phyloP scores from a whole-genome alignment of 2,797 vertebrate genomes.

The Falco columbarius region DNA sequence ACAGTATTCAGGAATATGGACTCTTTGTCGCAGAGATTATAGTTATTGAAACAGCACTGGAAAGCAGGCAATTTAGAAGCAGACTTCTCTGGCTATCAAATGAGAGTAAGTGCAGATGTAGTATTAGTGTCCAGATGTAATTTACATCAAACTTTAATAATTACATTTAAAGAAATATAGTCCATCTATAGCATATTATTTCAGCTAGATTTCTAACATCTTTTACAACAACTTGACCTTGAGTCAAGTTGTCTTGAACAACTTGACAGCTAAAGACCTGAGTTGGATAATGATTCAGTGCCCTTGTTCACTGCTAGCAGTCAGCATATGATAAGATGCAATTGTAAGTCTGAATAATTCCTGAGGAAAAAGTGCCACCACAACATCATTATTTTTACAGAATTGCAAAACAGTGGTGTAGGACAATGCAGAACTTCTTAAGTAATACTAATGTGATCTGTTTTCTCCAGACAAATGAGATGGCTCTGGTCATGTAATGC shows the following conservation, averaged over 20 bases:
- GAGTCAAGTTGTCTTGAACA: background rate
- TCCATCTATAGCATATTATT: background rate
- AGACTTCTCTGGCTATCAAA: background rate
- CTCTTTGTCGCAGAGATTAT: background rate
- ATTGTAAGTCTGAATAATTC: background rate
- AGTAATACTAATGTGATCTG: background rate
- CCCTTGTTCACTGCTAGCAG: background rate
- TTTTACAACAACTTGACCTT: background rate
- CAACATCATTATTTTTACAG: background rate
- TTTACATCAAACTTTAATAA: background rate
- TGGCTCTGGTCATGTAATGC: background rate
- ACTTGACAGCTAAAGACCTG: background rate
- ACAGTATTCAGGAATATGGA: background rate
- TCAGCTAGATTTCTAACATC: background rate
- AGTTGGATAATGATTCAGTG: background rate
- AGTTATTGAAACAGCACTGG: background rate
- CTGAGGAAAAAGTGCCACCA: background rate
- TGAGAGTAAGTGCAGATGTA: background rate
- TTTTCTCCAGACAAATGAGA: background rate
- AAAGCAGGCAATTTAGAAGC: background rate
- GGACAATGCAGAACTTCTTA: background rate
- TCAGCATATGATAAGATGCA: background rate
- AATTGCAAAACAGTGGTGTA: background rate
- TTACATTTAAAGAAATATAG: background rate
- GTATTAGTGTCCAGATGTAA: background rate